Evolutionary conservation across 2,888 invertebrate species (phyloP).

Genomic region (Eupithecia inturbata): DNA sequence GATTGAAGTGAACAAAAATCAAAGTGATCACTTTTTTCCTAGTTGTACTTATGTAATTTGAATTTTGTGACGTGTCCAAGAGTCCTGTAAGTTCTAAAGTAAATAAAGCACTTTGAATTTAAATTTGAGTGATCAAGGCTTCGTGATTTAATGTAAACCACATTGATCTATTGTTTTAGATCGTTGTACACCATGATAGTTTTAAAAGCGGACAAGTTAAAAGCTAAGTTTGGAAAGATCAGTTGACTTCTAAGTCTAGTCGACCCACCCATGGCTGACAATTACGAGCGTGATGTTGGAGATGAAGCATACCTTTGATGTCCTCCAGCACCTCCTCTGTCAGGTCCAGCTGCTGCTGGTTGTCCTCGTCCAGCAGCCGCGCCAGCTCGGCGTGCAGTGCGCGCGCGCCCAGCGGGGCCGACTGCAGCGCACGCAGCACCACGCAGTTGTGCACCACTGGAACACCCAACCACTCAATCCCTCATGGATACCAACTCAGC

Average conservation of each 20-base stretch:
- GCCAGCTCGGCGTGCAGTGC: constrained; percentile 87
- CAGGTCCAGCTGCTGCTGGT: constrained; percentile 76
- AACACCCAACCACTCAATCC: not conserved
- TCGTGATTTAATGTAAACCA: not conserved
- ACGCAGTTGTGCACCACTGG: constrained; percentile 94
- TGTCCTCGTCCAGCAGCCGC: constrained; percentile 73
- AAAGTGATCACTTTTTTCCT: no score
- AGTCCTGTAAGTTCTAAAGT: no score
- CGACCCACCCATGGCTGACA: no score
- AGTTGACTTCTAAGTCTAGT: no score
- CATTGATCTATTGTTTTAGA: not conserved
- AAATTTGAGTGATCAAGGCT: not conserved
- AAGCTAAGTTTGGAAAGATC: no score
- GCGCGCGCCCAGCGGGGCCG: constrained; percentile 90
- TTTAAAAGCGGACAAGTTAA: no score
- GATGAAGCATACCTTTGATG: constrained; percentile 84
- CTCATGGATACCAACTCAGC: not conserved
- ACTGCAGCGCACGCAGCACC: constrained; percentile 92
- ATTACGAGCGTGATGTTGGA: no score
- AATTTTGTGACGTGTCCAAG: no score
- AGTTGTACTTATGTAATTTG: no score
- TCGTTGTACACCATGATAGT: no score
- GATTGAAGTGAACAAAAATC: no score
- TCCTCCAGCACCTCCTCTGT: constrained; percentile 87
- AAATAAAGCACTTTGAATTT: no score